These are phyloP conservation scores for fruit fly (Drosophila melanogaster) DNA, from an alignment of 1,140 invertebrate genomes.

Conservation along the genomic window Release_6_plus_ISO1_MT NC_004354.4:14494001-14494500, in stretches of 20 bases:
- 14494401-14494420: slow-evolving; percentile 22
- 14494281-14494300: too few relatives aligned
- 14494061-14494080: slow-evolving; percentile 9
- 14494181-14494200: background rate
- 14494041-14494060: slow-evolving; percentile 3
- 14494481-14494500: background rate
- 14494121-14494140: slow-evolving; percentile 50
- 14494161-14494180: too few relatives aligned
- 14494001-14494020: slow-evolving; percentile 59
- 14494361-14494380: slow-evolving; percentile 3
- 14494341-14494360: slow-evolving; percentile 9
- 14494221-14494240: too few relatives aligned
- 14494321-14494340: background rate
- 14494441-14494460: background rate
- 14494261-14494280: too few relatives aligned
- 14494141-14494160: slow-evolving; percentile 13
- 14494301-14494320: too few relatives aligned
- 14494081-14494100: slow-evolving; percentile 50
- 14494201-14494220: background rate
- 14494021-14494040: slow-evolving; percentile 50
- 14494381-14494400: slow-evolving; percentile 36
- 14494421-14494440: background rate
- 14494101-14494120: slow-evolving; percentile 55
- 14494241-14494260: too few relatives aligned
- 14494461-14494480: too few relatives aligned